Base-by-base conservation (phyloP, 1,140 invertebrate species). In the Halictus rubicundus region DNA sequence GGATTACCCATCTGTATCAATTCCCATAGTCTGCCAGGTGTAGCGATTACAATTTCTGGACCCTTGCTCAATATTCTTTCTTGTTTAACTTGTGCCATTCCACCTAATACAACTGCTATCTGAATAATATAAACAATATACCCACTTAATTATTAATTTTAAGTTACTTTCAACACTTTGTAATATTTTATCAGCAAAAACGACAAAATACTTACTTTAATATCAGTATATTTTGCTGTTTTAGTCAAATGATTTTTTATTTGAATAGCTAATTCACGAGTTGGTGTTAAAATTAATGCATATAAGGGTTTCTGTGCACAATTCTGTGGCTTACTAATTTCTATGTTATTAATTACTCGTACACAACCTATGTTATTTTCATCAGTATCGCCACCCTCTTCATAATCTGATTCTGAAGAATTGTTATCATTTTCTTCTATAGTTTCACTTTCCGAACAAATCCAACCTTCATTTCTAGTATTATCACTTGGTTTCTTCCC, bases 21-120 rank as follows among this genome's bases (percentile, higher is more conserved):
- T 93, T 99, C 98, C 98, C 98, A 99, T 25, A 99, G 94, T 65
- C 99, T 93, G 4, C 99, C 99, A 1, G 99, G 98, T 21, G 99
- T 99, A 0, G 97, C 98, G 64, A 99, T 97, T 23, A 99, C 96
- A 83, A 99, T 96, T 90, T 99, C 97, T 0, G 99, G 99, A 60
- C 95, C 94, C 84, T 95, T 95, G 0, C 92, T 95, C 7, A 99
- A 93, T 46, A 99, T 92, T 84, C 99, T 93, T 90, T 97, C 96
- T 92, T 99, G 99, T 89, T 99, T 99, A 61, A 98, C 96, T 8
- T 95, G 92, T 4, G 98, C 95, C 94, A 99, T 95, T 25, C 98
- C 98, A 19, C 98, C 98, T 69, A 99, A 95, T 76, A 99, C 94
- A 19, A 96, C 95, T 23, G 96, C 96, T 88, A 98, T 91, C 90